Conservation (phyloP, 2,888 invertebrate genomes). For the Limnephilus rhombicus region DNA sequence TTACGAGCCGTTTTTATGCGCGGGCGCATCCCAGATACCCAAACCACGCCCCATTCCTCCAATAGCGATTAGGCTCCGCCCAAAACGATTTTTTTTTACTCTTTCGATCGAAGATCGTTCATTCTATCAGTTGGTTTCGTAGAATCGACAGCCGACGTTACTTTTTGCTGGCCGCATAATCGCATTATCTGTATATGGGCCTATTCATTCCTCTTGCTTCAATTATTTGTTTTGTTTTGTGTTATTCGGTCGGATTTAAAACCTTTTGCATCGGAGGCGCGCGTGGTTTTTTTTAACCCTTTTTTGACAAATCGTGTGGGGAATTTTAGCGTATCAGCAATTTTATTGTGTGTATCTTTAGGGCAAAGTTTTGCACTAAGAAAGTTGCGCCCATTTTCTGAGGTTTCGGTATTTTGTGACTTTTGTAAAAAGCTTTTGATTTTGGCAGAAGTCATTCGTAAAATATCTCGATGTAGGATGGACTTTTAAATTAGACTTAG, state of each 20-base stretch:
- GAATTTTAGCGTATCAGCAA: neutral
- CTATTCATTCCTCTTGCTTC: neutral
- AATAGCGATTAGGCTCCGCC: conserved; percentile 53
- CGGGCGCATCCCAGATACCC: conserved; percentile 54
- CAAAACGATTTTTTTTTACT: conserved; percentile 44
- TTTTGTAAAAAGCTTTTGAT: neutral
- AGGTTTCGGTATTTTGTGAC: neutral
- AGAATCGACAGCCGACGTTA: conserved; percentile 40
- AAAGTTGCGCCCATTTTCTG: neutral
- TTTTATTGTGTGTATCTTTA: neutral
- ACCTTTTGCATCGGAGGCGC: conserved; percentile 12
- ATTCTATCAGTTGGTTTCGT: conserved; percentile 38
- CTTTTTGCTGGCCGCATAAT: conserved; percentile 10
- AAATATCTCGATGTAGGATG: neutral
- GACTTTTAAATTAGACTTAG: too few relatives aligned
- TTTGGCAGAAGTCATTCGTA: neutral
- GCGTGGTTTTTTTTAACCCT: neutral
- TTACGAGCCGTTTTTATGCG: conserved; percentile 42
- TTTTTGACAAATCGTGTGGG: neutral
- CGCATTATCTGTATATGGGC: conserved; percentile 16
- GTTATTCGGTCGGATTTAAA: neutral
- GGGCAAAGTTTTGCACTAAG: neutral
- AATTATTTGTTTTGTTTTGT: conserved; percentile 20
- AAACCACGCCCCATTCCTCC: conserved; percentile 49
- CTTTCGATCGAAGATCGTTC: conserved; percentile 39